Evolutionary conservation across 1,140 invertebrate genomes (phyloP).

Genomic region (Cylas formicarius): DNA sequence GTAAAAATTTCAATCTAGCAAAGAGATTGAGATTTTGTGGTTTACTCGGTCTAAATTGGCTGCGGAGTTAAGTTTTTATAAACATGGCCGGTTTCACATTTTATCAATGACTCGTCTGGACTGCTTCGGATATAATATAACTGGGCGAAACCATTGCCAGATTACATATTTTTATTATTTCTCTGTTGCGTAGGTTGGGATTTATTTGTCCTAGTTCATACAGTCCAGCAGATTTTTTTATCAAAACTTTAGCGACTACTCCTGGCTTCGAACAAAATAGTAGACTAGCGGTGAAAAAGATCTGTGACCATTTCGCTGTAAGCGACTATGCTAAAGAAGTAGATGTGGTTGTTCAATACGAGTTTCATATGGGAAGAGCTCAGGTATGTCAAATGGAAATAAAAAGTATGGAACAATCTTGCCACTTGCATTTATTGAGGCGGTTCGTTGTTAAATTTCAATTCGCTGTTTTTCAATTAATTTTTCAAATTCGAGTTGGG

Average conservation of each 20-base stretch:
- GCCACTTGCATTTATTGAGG: no score
- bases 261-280: constrained; percentile 65
- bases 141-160: no score
- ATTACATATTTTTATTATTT: no score
- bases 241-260: constrained; percentile 73
- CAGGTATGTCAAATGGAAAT: constrained; percentile 23
- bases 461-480: no score
- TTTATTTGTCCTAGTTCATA: constrained; percentile 74
- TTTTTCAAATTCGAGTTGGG: no score
- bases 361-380: constrained; percentile 53
- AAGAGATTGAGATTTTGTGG: no score
- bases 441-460: no score
- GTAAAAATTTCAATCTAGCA: no score
- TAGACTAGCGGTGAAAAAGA: constrained; percentile 54
- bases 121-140: no score
- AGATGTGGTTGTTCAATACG: constrained; percentile 59
- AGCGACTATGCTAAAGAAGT: constrained; percentile 69
- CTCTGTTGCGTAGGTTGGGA: constrained; percentile 51
- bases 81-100: neutral
- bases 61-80: no score
- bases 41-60: no score
- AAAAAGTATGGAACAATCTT: no score
- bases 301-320: constrained; percentile 72
- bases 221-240: constrained; percentile 90
- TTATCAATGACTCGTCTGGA: neutral